Percentiles rank a stretch among this genome's conserved stretches.
These are phyloP conservation scores for Drosophila kepulauana DNA, from an alignment of 1,140 invertebrate species.

Conservation along the genomic window DNA sequence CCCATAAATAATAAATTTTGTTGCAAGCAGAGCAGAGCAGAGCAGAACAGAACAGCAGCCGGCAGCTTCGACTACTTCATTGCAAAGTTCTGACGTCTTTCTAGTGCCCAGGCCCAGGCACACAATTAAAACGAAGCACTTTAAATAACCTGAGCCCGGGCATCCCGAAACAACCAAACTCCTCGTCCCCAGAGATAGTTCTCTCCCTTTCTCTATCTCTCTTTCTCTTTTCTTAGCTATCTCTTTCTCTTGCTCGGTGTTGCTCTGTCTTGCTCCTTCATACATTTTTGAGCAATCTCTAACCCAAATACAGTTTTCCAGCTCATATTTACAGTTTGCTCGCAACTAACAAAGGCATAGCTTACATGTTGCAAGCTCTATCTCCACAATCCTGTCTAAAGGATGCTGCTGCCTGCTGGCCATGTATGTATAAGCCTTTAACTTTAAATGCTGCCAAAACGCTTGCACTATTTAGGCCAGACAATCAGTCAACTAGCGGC, in stretches of 20 bases:
- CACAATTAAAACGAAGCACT: conserved; percentile 48
- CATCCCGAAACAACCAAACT: conserved; percentile 23
- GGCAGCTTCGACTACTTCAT: conserved; percentile 21
- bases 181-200: conserved; percentile 21
- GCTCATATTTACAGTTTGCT: conserved; percentile 61
- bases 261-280: conserved; percentile 31
- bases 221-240: neutral
- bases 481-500: conserved; percentile 10
- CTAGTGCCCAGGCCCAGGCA: conserved; percentile 12
- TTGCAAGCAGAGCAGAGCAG: neutral
- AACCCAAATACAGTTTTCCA: conserved; percentile 73
- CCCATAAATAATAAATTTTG: conserved; percentile 53
- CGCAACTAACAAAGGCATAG: conserved; percentile 46
- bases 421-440: conserved; percentile 3
- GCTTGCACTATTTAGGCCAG: conserved; percentile 26
- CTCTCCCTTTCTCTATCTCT: neutral
- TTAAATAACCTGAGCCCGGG: conserved; percentile 35
- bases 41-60: neutral
- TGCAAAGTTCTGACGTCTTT: conserved; percentile 17
- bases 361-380: conserved; percentile 37
- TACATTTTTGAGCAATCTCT: conserved; percentile 77
- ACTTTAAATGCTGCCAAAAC: conserved; percentile 20
- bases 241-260: too few relatives aligned
- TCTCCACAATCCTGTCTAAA: neutral
- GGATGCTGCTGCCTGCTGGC: neutral